phyloP scores from a whole-genome alignment of 2,797 vertebrate species.

The Dryobates pubescens region DNA sequence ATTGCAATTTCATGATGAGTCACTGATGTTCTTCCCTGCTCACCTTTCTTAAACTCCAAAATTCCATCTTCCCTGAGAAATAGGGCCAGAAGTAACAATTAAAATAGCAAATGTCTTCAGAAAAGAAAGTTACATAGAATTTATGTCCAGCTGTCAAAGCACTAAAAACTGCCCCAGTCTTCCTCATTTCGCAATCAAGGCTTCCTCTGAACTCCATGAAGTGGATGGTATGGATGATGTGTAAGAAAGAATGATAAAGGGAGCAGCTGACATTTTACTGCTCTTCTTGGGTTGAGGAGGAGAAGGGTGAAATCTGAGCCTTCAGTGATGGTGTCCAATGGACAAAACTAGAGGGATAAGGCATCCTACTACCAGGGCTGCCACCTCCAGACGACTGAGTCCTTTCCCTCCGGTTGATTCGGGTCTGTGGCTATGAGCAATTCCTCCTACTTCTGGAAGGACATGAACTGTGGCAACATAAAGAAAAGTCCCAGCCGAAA shows the following conservation, averaged over 20 bases:
- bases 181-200: conserved; percentile 57
- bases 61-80: conserved; percentile 82
- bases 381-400: conserved; percentile 94
- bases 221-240: conserved; percentile 63
- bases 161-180: conserved; percentile 61
- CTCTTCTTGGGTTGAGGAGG: conserved; percentile 47
- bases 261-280: conserved; percentile 55
- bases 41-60: conserved; percentile 65
- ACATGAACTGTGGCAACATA: conserved; percentile 99
- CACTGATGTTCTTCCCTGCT: conserved; percentile 42
- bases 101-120: conserved; percentile 71
- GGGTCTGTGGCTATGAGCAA: conserved; percentile 90
- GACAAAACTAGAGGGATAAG: conserved; percentile 96
- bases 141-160: conserved; percentile 53
- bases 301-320: conserved; percentile 7
- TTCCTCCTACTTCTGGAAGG: conserved; percentile 95
- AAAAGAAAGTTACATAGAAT: conserved; percentile 66
- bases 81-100: conserved; percentile 79
- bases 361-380: conserved; percentile 92
- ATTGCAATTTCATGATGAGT: conserved; percentile 64
- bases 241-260: conserved; percentile 68
- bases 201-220: conserved; percentile 71
- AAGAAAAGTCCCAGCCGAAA: conserved; percentile 98
- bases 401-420: conserved; percentile 86
- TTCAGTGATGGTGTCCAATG: conserved; percentile 94